Conservation (phyloP, 2,888 invertebrate species). For the Diaphora mendica region DNA sequence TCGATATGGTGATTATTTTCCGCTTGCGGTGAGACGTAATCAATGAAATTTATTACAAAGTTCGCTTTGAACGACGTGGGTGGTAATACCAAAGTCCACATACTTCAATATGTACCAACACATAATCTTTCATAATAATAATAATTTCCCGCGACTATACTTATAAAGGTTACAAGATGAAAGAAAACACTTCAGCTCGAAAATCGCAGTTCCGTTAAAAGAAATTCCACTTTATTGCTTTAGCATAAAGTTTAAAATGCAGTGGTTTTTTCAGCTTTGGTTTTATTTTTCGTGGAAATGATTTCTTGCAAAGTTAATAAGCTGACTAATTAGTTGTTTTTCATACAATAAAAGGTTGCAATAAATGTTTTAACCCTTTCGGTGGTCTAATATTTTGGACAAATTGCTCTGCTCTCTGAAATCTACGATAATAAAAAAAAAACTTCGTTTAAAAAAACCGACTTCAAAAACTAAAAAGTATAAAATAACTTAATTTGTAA, state of each 20-base stretch:
- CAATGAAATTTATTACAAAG: slow-evolving; percentile 49
- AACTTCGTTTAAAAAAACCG: too few species aligned
- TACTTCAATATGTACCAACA: slow-evolving; percentile 34
- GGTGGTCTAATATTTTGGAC: not conserved
- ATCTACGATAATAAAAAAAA: too few species aligned
- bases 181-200: slow-evolving; percentile 22
- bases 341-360: not conserved
- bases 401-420: not conserved
- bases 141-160: slow-evolving; percentile 31
- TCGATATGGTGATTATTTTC: slow-evolving; percentile 52
- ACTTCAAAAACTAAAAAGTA: too few species aligned
- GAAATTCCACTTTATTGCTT: slow-evolving; percentile 11
- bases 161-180: slow-evolving; percentile 20
- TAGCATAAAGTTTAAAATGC: slow-evolving; percentile 8
- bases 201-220: not conserved
- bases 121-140: slow-evolving; percentile 44
- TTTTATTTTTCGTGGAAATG: slow-evolving; percentile 9
- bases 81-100: slow-evolving; percentile 32
- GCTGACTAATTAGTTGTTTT: not conserved
- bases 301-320: slow-evolving; percentile 13
- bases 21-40: slow-evolving; percentile 50
- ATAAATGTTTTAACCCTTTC: not conserved
- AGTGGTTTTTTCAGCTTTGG: not conserved
- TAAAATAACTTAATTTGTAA: too few species aligned
- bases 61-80: slow-evolving; percentile 46